Evolutionary conservation across 92 coral and sea anemone species (phyloP), one percentile per base, ranked within the genome.

Genomic region (Zoanthus gigantus): DNA sequence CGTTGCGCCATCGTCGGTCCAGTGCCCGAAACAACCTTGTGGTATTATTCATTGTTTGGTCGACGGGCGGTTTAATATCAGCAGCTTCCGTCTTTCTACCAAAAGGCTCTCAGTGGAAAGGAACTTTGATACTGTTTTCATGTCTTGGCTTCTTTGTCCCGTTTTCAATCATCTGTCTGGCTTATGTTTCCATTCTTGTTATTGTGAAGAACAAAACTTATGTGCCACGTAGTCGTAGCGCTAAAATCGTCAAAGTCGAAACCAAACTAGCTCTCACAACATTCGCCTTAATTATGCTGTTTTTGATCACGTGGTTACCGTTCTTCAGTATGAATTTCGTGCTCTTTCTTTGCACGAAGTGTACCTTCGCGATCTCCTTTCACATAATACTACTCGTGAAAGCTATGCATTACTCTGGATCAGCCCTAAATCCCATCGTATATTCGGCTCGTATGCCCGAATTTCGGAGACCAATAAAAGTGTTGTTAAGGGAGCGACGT

Each of bases 391-490:
- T 92, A 6, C 87, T 92, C 29, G 93, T 87, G 71, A 93, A 93
- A 67, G 94, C 94, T 34, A 72, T 93, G 72, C 96, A 93, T 69
- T 93, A 93, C 72, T 77, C 92, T 68, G 96, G 96, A 16, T 93
- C 96, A 10, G 94, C 96, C 28, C 56, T 93, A 15, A 93, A 93
- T 32, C 96, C 96, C 54, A 86, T 92, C 5, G 93, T 93, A 42
- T 93, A 93, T 90, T 89, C 94, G 12, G 94, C 94, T 56, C 96
- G 96, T 83, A 93, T 91, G 94, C 96, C 96, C 31, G 96, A 93
- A 84, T 93, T 93, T 63, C 87, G 96, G 30, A 85, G 94, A 15
- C 96, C 96, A 78, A 87, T 93, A 31, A 63, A 82, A 72, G 77
- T 78, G 30, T 56, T 93, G 15, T 56, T 93, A 16, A 89, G 67